These are phyloP conservation scores for Malacosoma neustria DNA, from an alignment of 2,888 invertebrate genomes.

Conservation along the genomic window DNA sequence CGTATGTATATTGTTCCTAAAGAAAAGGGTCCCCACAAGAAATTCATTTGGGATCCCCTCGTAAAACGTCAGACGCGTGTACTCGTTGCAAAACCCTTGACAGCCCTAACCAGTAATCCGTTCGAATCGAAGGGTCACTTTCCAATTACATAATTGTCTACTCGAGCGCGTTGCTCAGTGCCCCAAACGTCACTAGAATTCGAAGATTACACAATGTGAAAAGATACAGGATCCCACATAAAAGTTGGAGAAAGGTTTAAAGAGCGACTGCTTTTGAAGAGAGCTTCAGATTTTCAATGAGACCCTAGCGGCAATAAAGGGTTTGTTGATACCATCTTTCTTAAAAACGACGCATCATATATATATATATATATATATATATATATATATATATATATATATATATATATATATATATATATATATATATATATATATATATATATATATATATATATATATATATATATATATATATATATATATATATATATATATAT, in stretches of 20 bases:
- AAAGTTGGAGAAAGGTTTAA: not conserved
- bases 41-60: constrained; percentile 49
- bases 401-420: too few relatives aligned
- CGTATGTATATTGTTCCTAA: constrained; percentile 16
- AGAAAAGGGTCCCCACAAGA: constrained; percentile 36
- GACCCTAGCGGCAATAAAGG: not conserved
- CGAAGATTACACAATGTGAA: constrained; percentile 3
- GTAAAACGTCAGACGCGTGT: constrained; percentile 37
- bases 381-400: too few relatives aligned
- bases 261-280: not conserved
- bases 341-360: too few relatives aligned
- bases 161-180: constrained; percentile 32
- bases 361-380: too few relatives aligned
- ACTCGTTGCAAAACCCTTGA: constrained; percentile 31
- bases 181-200: constrained; percentile 27
- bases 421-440: too few relatives aligned
- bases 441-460: too few relatives aligned
- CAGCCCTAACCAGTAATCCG: constrained; percentile 60
- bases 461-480: too few relatives aligned
- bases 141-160: constrained; percentile 40
- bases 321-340: too few relatives aligned
- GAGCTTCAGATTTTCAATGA: not conserved
- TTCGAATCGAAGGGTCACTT: constrained; percentile 53
- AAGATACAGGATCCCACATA: not conserved
- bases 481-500: too few relatives aligned